These are phyloP conservation scores for Drosophila watanabei DNA, from an alignment of 1,140 invertebrate genomes.

Conservation along the genomic window DNA sequence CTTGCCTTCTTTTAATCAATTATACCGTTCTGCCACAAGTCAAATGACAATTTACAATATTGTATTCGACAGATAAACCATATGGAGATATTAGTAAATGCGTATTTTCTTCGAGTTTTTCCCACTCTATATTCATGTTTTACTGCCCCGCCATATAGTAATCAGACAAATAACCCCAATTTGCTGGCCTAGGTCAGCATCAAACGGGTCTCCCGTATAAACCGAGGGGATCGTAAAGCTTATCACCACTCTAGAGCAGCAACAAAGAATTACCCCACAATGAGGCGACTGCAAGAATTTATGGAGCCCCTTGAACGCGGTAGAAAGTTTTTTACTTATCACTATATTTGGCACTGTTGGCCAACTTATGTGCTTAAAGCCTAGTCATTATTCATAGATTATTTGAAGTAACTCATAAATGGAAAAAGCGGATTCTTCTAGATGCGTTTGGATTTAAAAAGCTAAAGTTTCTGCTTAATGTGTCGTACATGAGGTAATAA, in stretches of 20 bases:
- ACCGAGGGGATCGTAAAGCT: conserved; percentile 11
- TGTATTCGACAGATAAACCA: neutral
- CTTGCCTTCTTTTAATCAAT: conserved; percentile 11
- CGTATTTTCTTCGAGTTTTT: conserved; percentile 35
- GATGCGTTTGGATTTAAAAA: conserved; percentile 2
- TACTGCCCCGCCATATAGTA: conserved; percentile 25
- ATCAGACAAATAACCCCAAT: conserved; percentile 41
- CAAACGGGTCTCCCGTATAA: conserved; percentile 31
- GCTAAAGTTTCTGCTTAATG: no score
- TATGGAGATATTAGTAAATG: conserved; percentile 1
- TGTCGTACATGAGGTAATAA: neutral
- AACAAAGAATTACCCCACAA: conserved; percentile 33
- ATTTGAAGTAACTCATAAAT: conserved; percentile 23
- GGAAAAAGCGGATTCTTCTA: conserved; percentile 14
- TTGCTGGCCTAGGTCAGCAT: conserved; percentile 68
- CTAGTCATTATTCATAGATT: conserved; percentile 29
- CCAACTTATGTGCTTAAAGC: conserved; percentile 1
- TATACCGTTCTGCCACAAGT: conserved; percentile 1
- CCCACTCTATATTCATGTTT: conserved; percentile 29
- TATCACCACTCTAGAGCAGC: conserved; percentile 27
- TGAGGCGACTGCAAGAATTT: conserved; percentile 20
- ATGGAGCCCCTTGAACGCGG: neutral
- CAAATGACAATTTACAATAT: neutral
- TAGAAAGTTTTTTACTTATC: conserved; percentile 25
- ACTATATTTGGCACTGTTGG: conserved; percentile 5